Evolutionary conservation across 2,113 vertebrate species (phyloP).

Genomic region (Meriones unguiculatus): DNA sequence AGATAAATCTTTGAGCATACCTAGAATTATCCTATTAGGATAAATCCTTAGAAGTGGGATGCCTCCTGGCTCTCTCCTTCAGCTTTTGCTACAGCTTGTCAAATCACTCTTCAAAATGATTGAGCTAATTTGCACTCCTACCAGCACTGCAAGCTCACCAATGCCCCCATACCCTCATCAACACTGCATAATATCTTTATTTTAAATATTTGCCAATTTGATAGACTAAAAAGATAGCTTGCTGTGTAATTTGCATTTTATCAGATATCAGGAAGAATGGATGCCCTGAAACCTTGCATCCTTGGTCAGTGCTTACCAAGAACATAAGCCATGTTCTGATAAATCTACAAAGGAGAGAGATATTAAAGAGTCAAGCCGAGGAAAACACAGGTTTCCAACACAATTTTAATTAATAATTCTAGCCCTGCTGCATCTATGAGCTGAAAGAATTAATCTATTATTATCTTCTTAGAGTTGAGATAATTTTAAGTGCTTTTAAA

Average conservation of each 20-base stretch:
- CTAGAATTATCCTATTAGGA: slow-evolving; percentile 79
- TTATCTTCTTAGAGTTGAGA: neutral
- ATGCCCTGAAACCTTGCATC: slow-evolving; percentile 40
- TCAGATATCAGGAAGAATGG: slow-evolving; percentile 39
- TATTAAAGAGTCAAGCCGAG: neutral
- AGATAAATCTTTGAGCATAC: slow-evolving; percentile 74
- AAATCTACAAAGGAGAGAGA: neutral
- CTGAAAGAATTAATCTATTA: neutral
- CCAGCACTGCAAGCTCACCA: slow-evolving; percentile 8
- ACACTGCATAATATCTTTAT: slow-evolving; percentile 74
- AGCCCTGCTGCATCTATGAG: neutral
- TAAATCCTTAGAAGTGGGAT: slow-evolving; percentile 73
- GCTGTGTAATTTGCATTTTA: slow-evolving; percentile 70
- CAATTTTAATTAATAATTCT: slow-evolving; percentile 1
- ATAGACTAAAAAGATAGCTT: slow-evolving; percentile 69
- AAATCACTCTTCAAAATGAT: slow-evolving; percentile 78
- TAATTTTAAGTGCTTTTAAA: slow-evolving; percentile 47
- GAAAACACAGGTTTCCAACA: neutral
- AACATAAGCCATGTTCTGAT: neutral
- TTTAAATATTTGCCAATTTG: slow-evolving; percentile 76
- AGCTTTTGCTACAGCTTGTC: slow-evolving; percentile 72
- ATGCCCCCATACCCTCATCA: slow-evolving; percentile 71
- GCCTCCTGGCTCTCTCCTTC: slow-evolving; percentile 61
- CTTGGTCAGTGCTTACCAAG: slow-evolving; percentile 13
- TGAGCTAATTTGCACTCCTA: slow-evolving; percentile 76